Percentiles rank a stretch among this genome's conserved stretches.
Conservation (phyloP, 2,113 vertebrate species). For the Rhineura floridana region DNA sequence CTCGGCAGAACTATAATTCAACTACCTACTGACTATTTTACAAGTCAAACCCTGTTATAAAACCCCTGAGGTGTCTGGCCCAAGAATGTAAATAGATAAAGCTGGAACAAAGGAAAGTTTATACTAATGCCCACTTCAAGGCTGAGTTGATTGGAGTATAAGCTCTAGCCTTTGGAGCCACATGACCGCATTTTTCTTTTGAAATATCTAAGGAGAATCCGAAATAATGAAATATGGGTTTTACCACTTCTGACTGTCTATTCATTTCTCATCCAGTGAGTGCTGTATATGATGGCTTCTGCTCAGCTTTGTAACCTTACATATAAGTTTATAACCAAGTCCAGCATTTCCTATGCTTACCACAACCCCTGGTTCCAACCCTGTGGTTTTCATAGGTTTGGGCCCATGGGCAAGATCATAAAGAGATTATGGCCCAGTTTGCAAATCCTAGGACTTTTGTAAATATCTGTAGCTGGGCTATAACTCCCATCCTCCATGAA, state of each 20-base stretch:
- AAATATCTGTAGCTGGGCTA: not conserved
- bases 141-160: not conserved
- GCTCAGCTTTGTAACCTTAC: not conserved
- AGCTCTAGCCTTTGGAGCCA: not conserved
- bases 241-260: not conserved
- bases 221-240: not conserved
- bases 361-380: too few species aligned
- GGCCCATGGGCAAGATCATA: not conserved
- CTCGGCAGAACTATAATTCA: conserved; percentile 27
- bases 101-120: not conserved
- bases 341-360: not conserved
- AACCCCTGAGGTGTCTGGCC: not conserved
- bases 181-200: not conserved
- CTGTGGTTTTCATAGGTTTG: not conserved
- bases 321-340: not conserved
- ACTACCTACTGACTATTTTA: conserved; percentile 3
- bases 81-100: not conserved
- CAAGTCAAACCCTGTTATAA: conserved; percentile 31
- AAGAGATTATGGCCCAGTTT: not conserved
- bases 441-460: not conserved
- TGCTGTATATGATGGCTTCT: not conserved
- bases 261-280: not conserved
- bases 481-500: too few species aligned
- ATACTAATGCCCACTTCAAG: not conserved
- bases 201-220: rapidly evolving